Base-by-base conservation (phyloP, 2,113 vertebrate species). In the Albula goreensis region DNA sequence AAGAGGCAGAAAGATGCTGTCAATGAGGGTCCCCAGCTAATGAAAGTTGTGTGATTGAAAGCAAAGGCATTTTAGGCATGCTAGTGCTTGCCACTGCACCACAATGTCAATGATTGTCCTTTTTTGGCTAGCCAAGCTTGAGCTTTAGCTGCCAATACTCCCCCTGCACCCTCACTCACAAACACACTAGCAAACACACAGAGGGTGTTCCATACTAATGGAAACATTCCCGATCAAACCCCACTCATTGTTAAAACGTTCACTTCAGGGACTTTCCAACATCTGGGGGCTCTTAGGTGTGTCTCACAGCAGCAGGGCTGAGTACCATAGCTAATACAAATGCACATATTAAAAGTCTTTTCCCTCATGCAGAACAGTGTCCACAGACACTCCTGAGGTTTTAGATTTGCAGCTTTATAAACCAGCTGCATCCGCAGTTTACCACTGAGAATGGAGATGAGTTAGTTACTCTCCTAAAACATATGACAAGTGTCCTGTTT, bases 11-110 rank as follows among this genome's bases (percentile, higher is more conserved):
- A 83, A 77, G 66, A 83, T 86, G 81, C 88, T 78, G 83, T 49
- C 87, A 51, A 86, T 88, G 31, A 51, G 50, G 87, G 6, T 83
- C 87, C 89, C 79, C 88, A 89, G 88, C 88, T 91, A 89, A 87
- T 25, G 70, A 41, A 90, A 87, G 78, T n/a, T 3, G 25, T 19
- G n/a, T 41, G 31, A 56, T 17, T 85, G 50, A 79, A 31, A 56
- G 25, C 41, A 56, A 41, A 78, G 70, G n/a, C 83, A 56, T 53
- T 78, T 41, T 56, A 78, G 74, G 25, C 83, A 48, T 78, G 5
- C 4, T 19, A 49, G 48, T 84, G 48, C 70, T 74, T 77, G 51
- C 41, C 10, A 70, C 15, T 15, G 81, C 48, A 15, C 50, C 56
- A 51, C 8, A 17, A 48, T n/a, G 56, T 17, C 66, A 41, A 25